Evolutionary conservation across 2,113 vertebrate genomes (phyloP).

Genomic region (Sus scrofa): T2T-Sscrofa CM000830.6:125707501-125708000

Average conservation of each 20-base stretch:
- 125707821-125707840: background rate
- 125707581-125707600: background rate
- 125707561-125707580: background rate
- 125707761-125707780: background rate
- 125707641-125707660: background rate
- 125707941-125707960: background rate
- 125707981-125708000: constrained; percentile 30
- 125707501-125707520: background rate
- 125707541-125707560: background rate
- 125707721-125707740: background rate
- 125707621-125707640: background rate
- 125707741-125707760: background rate
- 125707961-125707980: background rate
- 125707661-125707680: background rate
- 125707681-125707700: background rate
- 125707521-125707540: background rate
- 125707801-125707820: background rate
- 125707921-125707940: background rate
- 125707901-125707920: background rate
- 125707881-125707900: background rate
- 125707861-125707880: background rate
- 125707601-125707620: background rate
- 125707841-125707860: background rate
- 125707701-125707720: background rate
- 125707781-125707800: background rate